phyloP scores from a whole-genome alignment of 2,797 vertebrate species.

The Hemibagrus guttatus region DNA sequence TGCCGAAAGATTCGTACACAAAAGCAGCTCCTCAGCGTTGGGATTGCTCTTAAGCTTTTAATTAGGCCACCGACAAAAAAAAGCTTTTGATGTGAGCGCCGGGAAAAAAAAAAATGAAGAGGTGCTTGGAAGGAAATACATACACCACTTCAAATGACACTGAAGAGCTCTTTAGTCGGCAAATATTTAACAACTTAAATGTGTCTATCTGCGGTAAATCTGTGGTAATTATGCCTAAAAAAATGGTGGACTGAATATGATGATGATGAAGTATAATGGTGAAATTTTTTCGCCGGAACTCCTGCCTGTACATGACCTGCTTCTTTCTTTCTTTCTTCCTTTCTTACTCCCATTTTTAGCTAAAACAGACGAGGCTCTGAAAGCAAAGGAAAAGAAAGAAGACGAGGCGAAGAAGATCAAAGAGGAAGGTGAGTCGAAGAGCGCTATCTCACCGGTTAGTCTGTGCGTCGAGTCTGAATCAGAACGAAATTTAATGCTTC shows the following conservation, averaged over 20 bases:
- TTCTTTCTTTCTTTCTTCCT: neutral
- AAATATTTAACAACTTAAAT: conserved; percentile 13
- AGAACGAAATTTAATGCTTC: neutral
- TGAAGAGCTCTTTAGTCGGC: conserved; percentile 30
- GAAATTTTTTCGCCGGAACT: neutral
- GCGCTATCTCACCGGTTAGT: neutral
- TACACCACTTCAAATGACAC: conserved; percentile 24
- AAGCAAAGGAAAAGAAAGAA: conserved; percentile 89
- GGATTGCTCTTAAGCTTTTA: conserved; percentile 78
- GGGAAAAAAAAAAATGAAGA: neutral
- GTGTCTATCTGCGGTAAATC: neutral
- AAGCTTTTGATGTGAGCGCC: conserved; percentile 56
- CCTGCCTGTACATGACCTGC: neutral
- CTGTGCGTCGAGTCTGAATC: neutral
- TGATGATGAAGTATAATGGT: neutral
- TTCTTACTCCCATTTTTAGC: conserved; percentile 69
- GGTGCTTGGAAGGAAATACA: conserved; percentile 4
- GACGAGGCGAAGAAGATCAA: conserved; percentile 86
- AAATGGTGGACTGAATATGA: neutral
- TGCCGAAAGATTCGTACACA: conserved; percentile 71
- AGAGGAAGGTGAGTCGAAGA: conserved; percentile 79
- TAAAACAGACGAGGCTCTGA: conserved; percentile 91
- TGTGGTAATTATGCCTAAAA: neutral
- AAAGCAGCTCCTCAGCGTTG: conserved; percentile 68
- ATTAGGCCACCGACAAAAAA: conserved; percentile 70